Percentiles rank a stretch among this genome's conserved stretches.
phyloP scores from a whole-genome alignment of 2,113 vertebrate species.

The Paedocypris sp. region DNA sequence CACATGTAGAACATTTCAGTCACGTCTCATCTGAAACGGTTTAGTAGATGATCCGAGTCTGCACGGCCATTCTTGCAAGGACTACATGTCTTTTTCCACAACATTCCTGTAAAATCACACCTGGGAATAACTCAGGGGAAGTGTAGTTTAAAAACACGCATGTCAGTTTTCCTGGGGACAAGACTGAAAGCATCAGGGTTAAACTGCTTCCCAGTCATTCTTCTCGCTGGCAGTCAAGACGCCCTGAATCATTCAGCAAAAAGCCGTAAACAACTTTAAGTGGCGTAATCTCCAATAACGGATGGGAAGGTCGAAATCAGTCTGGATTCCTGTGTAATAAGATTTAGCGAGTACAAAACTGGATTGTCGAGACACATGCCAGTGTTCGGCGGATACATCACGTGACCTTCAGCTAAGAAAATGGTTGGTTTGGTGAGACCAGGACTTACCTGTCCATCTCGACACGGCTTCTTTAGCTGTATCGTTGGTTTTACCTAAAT shows the following conservation, averaged over 20 bases:
- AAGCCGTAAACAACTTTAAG: not conserved
- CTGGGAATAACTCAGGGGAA: not conserved
- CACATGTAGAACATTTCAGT: not conserved
- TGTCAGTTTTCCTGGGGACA: not conserved
- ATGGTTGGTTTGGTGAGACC: not conserved
- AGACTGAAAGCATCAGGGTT: too few relatives aligned
- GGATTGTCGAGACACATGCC: not conserved
- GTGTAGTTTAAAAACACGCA: not conserved
- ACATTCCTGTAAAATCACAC: constrained; percentile 1
- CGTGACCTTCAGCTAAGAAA: not conserved
- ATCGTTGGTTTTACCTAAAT: constrained; percentile 72
- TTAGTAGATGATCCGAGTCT: constrained; percentile 2
- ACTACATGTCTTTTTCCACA: not conserved
- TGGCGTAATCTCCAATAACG: not conserved
- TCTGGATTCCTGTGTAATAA: not conserved
- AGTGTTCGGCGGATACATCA: not conserved
- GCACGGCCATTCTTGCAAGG: not conserved
- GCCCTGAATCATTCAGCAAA: not conserved
- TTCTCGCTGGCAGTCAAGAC: not conserved
- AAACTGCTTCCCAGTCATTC: not conserved
- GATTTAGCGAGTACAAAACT: not conserved
- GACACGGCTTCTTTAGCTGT: constrained; percentile 85
- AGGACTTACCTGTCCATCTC: constrained; percentile 84
- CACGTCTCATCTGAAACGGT: not conserved
- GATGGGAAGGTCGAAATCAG: not conserved